These are phyloP conservation scores for Synergus japonicus DNA, from an alignment of 2,888 invertebrate genomes.

Conservation along the genomic window DNA sequence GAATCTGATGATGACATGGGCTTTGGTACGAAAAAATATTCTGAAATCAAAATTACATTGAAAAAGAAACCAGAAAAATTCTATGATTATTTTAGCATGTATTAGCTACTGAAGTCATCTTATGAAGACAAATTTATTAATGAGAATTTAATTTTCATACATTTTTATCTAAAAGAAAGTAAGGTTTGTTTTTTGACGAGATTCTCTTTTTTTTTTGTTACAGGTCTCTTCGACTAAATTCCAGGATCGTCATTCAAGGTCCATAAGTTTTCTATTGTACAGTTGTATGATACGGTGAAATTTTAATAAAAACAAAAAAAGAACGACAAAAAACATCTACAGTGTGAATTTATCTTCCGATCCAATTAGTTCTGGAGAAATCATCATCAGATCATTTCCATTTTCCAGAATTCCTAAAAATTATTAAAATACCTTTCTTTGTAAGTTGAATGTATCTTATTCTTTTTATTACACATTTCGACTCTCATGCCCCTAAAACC, in stretches of 20 bases:
- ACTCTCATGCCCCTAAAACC: no score
- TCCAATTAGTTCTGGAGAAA: slow-evolving; percentile 30
- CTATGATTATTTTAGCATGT: slow-evolving; percentile 81
- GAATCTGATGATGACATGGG: slow-evolving; percentile 97
- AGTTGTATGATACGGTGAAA: slow-evolving; percentile 72
- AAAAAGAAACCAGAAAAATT: slow-evolving; percentile 46
- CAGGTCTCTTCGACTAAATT: slow-evolving; percentile 54
- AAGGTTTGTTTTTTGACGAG: not conserved
- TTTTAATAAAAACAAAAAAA: slow-evolving; percentile 54
- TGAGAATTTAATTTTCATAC: slow-evolving; percentile 58
- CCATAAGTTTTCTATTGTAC: slow-evolving; percentile 66
- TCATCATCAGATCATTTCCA: no score
- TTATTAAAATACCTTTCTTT: no score
- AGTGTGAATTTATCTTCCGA: slow-evolving; percentile 32
- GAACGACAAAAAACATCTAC: slow-evolving; percentile 47
- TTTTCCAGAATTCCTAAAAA: not conserved
- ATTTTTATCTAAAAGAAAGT: not conserved
- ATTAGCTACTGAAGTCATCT: slow-evolving; percentile 80
- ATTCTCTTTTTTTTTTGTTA: slow-evolving; percentile 36
- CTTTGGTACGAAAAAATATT: slow-evolving; percentile 82
- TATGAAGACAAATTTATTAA: slow-evolving; percentile 60
- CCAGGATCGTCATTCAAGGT: slow-evolving; percentile 55
- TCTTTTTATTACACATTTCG: no score
- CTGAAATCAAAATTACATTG: not conserved
- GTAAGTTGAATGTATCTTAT: no score